Conservation (phyloP, 1,140 invertebrate genomes). For the Mylabris phalerata region DNA sequence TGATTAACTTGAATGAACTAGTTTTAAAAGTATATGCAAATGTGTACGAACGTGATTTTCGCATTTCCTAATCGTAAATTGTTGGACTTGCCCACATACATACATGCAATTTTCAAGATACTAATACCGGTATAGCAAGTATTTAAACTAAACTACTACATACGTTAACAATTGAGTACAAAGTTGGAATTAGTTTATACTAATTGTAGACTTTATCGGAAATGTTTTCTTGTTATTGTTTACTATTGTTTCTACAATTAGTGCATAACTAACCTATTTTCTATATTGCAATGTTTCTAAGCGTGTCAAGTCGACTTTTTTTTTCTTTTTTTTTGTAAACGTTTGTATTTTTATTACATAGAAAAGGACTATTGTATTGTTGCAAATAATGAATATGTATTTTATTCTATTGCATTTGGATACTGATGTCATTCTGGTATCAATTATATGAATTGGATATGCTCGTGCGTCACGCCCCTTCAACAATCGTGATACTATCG, state of each 20-base stretch:
- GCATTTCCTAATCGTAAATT: conserved; percentile 13
- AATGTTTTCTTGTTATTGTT: conserved; percentile 6
- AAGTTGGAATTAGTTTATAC: conserved; percentile 5
- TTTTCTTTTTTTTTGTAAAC: no score
- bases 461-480: conserved; percentile 34
- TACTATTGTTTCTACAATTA: neutral
- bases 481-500: conserved; percentile 30
- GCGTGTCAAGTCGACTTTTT: no score
- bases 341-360: no score
- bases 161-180: conserved; percentile 10
- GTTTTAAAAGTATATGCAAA: neutral
- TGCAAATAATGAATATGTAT: no score
- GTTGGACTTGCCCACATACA: neutral
- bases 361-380: no score
- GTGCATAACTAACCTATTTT: no score
- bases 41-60: conserved; percentile 12
- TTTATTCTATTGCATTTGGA: no score
- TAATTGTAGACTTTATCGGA: conserved; percentile 13
- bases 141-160: neutral
- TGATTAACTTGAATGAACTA: conserved; percentile 10
- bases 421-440: conserved; percentile 21
- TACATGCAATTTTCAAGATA: neutral
- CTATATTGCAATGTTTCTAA: no score
- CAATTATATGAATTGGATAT: conserved; percentile 28
- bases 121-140: no score